These are phyloP conservation scores for Myrmophylax atrothorax DNA, from an alignment of 2,113 vertebrate genomes.

Conservation along the genomic window DNA sequence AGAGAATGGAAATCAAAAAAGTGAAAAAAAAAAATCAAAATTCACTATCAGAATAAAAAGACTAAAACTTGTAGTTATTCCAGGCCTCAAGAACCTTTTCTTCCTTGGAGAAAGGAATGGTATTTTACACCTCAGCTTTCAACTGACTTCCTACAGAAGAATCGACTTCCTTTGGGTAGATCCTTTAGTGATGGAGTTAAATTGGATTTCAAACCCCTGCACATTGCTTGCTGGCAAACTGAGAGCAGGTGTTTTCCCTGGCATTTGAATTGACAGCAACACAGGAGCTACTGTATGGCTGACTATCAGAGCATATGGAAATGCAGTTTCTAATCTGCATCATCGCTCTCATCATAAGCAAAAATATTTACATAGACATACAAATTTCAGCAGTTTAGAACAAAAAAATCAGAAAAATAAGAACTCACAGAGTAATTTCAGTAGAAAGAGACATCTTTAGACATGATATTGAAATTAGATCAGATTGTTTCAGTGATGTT, in stretches of 20 bases:
- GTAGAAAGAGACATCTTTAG: background rate
- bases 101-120: background rate
- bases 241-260: background rate
- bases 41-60: background rate
- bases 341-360: background rate
- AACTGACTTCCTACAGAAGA: background rate
- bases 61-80: background rate
- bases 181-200: background rate
- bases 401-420: background rate
- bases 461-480: background rate
- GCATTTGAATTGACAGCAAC: background rate
- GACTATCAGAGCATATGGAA: background rate
- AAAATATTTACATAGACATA: background rate
- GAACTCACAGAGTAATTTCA: background rate
- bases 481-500: background rate
- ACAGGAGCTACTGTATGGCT: background rate
- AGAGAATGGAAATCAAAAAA: background rate
- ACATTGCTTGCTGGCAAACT: background rate
- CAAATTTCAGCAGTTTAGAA: background rate
- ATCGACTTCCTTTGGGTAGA: background rate
- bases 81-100: background rate
- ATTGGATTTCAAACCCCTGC: background rate
- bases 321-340: background rate
- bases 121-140: background rate
- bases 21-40: background rate